phyloP scores from a whole-genome alignment of 1,140 invertebrate genomes.

The Drosophila burlai region DNA sequence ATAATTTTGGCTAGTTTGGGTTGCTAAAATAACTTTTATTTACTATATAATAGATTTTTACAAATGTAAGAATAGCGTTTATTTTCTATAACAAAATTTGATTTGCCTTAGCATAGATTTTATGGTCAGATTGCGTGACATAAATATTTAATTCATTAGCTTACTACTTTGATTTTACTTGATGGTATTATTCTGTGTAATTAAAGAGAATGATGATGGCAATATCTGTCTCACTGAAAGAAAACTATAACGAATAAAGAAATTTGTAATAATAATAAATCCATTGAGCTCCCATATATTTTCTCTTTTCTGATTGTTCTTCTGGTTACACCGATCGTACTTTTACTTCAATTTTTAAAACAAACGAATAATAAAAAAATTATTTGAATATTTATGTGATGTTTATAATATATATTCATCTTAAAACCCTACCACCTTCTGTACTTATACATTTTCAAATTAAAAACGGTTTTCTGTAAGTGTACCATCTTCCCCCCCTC shows the following conservation, averaged over 20 bases:
- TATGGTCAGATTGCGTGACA: neutral
- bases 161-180: neutral
- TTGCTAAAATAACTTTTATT: neutral
- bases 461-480: neutral
- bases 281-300: too few relatives aligned
- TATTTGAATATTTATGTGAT: too few relatives aligned
- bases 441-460: neutral
- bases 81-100: neutral
- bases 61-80: neutral
- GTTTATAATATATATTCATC: too few relatives aligned
- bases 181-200: neutral
- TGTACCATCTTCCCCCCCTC: conserved; percentile 4
- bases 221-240: neutral
- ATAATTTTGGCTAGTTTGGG: too few relatives aligned
- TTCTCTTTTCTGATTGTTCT: too few relatives aligned
- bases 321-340: too few relatives aligned
- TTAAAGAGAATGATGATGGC: neutral
- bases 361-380: too few relatives aligned
- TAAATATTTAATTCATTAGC: neutral
- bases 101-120: neutral
- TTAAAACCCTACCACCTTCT: too few relatives aligned
- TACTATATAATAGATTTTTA: neutral
- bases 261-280: neutral
- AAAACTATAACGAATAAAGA: too few relatives aligned
- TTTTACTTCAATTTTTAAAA: too few relatives aligned